Conservation (phyloP, 2,797 vertebrate species). For the Brotula barbata region DNA sequence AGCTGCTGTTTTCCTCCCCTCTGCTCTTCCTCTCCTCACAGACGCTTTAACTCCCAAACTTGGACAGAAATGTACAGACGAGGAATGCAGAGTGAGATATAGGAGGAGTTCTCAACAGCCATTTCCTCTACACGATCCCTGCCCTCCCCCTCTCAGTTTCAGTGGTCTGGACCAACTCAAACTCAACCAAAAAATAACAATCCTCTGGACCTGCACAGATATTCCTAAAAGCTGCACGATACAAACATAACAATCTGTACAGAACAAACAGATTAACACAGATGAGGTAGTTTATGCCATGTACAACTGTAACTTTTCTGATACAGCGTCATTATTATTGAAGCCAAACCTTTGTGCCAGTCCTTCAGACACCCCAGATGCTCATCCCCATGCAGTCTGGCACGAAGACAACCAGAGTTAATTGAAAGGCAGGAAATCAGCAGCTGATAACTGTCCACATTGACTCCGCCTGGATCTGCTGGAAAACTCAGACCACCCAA, state of each 20-base stretch:
- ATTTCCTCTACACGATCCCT: slow-evolving; percentile 71
- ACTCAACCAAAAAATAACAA: slow-evolving; percentile 61
- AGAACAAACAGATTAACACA: background rate
- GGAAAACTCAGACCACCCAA: slow-evolving; percentile 69
- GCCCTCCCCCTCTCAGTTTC: slow-evolving; percentile 63
- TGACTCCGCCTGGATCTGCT: slow-evolving; percentile 35
- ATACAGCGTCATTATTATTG: background rate
- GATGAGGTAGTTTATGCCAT: background rate
- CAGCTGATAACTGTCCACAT: slow-evolving; percentile 33
- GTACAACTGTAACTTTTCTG: too few relatives aligned
- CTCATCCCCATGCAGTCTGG: slow-evolving; percentile 11
- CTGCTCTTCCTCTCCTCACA: slow-evolving; percentile 14
- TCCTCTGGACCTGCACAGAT: slow-evolving; percentile 43
- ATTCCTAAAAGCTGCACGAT: slow-evolving; percentile 1
- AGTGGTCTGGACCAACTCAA: slow-evolving; percentile 50
- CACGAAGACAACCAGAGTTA: slow-evolving; percentile 15
- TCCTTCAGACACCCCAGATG: slow-evolving; percentile 1
- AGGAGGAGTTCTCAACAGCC: slow-evolving; percentile 72
- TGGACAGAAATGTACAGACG: slow-evolving; percentile 33
- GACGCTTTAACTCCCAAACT: slow-evolving; percentile 38
- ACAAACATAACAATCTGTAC: background rate
- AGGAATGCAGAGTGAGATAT: slow-evolving; percentile 73
- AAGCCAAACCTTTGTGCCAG: slow-evolving; percentile 1
- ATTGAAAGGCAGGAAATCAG: slow-evolving; percentile 52
- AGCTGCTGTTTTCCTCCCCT: slow-evolving; percentile 30